Evolutionary conservation across 2,888 invertebrate genomes (phyloP).

Genomic region (Sinhomidia bicolor): DNA sequence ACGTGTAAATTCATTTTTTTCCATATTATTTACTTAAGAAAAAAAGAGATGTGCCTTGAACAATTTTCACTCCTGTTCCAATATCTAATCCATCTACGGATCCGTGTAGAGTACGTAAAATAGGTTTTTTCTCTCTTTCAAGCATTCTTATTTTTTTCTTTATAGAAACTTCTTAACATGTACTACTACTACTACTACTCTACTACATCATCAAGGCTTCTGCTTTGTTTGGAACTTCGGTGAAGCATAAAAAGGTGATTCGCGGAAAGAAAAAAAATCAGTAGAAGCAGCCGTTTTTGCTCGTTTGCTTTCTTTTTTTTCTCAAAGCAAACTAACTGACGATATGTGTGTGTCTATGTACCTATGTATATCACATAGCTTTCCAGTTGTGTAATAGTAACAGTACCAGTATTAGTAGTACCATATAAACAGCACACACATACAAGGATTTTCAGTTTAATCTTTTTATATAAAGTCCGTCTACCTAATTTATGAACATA

Average conservation of each 20-base stretch:
- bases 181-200: not conserved
- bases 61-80: conserved; percentile 4
- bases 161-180: no score
- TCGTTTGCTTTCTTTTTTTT: not conserved
- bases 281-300: not conserved
- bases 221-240: not conserved
- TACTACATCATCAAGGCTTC: no score
- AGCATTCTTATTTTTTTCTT: no score
- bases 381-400: not conserved
- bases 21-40: not conserved
- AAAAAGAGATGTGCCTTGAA: not conserved
- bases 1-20: not conserved
- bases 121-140: not conserved
- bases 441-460: not conserved
- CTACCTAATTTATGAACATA: no score
- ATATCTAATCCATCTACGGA: not conserved
- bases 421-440: not conserved
- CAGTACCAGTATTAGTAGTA: not conserved
- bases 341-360: not conserved
- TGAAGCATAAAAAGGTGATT: conserved; percentile 59
- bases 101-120: no score
- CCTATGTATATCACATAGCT: no score
- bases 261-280: conserved; percentile 53
- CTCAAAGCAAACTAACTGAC: conserved; percentile 15
- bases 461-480: not conserved